Conservation (phyloP, 2,888 invertebrate genomes). For the Leptodirus hochenwartii region DNA sequence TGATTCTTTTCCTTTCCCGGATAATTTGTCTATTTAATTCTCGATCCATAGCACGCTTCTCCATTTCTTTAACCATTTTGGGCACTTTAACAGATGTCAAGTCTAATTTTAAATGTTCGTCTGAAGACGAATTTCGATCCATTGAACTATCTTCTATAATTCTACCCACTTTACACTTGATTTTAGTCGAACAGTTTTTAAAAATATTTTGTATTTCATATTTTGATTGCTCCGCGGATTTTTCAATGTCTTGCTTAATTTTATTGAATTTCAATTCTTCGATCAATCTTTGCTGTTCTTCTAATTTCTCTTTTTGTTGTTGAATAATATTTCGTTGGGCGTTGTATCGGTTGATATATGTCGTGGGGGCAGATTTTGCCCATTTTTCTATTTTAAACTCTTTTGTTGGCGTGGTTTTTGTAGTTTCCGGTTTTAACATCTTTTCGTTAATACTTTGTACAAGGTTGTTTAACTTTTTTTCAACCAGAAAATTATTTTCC, state of each 20-base stretch:
- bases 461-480: no score
- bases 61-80: constrained; percentile 52
- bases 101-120: constrained; percentile 20
- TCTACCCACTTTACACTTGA: constrained; percentile 27
- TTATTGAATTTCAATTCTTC: constrained; percentile 52
- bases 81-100: constrained; percentile 40
- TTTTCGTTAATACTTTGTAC: no score
- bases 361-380: no score
- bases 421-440: no score
- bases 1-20: constrained; percentile 30
- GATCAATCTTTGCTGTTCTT: constrained; percentile 53
- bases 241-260: constrained; percentile 42
- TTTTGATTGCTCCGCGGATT: constrained; percentile 37
- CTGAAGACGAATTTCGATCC: constrained; percentile 20
- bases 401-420: no score
- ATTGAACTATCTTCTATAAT: constrained; percentile 6
- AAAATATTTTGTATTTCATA: constrained; percentile 33
- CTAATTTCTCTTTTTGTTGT: constrained; percentile 47
- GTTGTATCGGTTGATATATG: constrained; percentile 38
- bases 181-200: constrained; percentile 20
- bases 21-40: constrained; percentile 28
- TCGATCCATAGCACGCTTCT: constrained; percentile 48
- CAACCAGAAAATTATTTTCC: no score
- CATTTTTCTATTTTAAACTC: no score
- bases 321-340: constrained; percentile 57